These are phyloP conservation scores for Drosophila littoralis DNA, from an alignment of 1,140 invertebrate genomes.

Conservation along the genomic window DNA sequence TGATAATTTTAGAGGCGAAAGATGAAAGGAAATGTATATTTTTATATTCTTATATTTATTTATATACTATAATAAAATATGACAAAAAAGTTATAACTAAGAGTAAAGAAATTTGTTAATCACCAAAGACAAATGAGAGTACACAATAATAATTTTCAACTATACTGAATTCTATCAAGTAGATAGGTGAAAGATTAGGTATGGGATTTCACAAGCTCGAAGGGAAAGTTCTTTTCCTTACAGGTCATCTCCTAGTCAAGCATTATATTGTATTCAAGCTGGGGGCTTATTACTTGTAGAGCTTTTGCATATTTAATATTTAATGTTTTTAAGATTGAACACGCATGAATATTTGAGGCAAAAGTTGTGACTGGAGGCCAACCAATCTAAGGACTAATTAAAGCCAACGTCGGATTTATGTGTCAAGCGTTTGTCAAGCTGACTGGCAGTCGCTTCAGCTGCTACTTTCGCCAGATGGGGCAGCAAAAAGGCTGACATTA, in stretches of 20 bases:
- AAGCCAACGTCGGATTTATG: constrained; percentile 68
- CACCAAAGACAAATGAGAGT: too few relatives aligned
- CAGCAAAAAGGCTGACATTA: constrained; percentile 20
- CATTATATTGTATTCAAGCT: too few relatives aligned
- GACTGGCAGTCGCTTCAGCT: constrained; percentile 12
- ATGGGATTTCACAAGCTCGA: too few relatives aligned
- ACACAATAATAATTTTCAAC: too few relatives aligned
- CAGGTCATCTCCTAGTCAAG: neutral
- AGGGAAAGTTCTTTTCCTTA: neutral
- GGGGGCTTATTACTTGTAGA: constrained; percentile 27
- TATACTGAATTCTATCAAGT: too few relatives aligned
- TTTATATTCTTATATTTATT: too few relatives aligned
- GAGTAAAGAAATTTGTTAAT: too few relatives aligned
- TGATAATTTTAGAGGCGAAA: too few relatives aligned
- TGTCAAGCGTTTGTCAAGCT: constrained; percentile 65
- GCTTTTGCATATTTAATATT: constrained; percentile 34
- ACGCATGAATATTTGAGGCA: constrained; percentile 59
- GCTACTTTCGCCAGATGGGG: neutral
- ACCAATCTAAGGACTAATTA: constrained; percentile 70
- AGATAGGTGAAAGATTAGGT: too few relatives aligned
- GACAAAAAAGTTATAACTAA: too few relatives aligned
- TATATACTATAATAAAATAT: too few relatives aligned
- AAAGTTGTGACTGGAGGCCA: constrained; percentile 51
- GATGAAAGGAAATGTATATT: too few relatives aligned
- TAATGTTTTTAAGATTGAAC: constrained; percentile 21